phyloP scores from a whole-genome alignment of 2,888 invertebrate genomes.

The Parthenolecanium corni region DNA sequence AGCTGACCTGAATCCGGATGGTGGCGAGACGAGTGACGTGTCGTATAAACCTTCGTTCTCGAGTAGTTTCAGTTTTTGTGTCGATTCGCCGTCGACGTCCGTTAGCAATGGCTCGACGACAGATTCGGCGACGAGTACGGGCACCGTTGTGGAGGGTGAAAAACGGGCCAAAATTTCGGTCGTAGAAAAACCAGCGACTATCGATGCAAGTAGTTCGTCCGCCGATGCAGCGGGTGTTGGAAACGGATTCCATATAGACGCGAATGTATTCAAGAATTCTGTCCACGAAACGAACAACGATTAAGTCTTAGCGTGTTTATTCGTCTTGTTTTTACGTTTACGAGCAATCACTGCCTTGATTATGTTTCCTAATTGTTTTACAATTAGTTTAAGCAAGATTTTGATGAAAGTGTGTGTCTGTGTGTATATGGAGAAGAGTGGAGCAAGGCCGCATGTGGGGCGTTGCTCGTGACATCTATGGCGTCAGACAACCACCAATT shows the following conservation, averaged over 20 bases:
- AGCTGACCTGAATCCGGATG: constrained; percentile 10
- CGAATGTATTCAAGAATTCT: not conserved
- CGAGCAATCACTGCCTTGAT: too few species aligned
- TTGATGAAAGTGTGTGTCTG: too few species aligned
- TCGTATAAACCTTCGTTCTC: not conserved
- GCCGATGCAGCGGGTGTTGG: too few species aligned
- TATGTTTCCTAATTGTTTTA: too few species aligned
- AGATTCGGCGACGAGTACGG: constrained; percentile 14
- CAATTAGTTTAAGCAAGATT: too few species aligned
- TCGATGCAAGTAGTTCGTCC: not conserved
- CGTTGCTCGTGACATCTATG: too few species aligned
- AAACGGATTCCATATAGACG: not conserved
- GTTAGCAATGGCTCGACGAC: not conserved
- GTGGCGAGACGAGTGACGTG: not conserved
- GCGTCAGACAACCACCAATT: too few species aligned
- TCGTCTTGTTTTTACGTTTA: too few species aligned
- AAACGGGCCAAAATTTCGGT: not conserved
- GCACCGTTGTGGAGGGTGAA: constrained; percentile 15
- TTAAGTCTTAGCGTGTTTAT: too few species aligned
- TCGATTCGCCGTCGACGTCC: constrained; percentile 17
- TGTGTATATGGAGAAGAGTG: too few species aligned
- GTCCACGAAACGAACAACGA: not conserved
- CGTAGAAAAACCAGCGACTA: not conserved
- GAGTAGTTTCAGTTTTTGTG: constrained; percentile 22
- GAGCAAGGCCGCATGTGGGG: too few species aligned